A percentile compares a stretch with the other conserved stretches of the same genome.
Evolutionary conservation across 2,113 vertebrate species (phyloP).

Genomic region (Prinia subflava): DNA sequence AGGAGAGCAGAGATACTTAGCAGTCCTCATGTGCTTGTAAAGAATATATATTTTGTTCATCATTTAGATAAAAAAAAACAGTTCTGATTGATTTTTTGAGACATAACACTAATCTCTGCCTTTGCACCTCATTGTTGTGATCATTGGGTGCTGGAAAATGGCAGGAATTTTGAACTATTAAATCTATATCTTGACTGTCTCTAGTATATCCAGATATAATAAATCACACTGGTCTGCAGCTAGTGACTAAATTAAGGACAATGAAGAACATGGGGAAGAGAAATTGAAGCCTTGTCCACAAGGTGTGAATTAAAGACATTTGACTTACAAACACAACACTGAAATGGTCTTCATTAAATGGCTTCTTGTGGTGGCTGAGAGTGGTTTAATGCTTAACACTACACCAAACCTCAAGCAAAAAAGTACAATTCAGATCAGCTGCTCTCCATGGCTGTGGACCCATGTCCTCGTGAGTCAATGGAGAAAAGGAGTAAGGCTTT

Average conservation of each 20-base stretch:
- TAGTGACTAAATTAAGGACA: background rate
- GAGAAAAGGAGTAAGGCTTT: background rate
- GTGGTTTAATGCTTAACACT: background rate
- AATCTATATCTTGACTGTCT: background rate
- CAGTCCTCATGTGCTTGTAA: background rate
- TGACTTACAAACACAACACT: background rate
- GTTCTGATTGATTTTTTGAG: background rate
- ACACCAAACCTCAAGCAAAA: background rate
- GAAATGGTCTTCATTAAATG: background rate
- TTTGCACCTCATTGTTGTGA: background rate
- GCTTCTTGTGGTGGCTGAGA: background rate
- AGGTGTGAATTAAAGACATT: background rate
- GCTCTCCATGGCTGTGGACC: background rate
- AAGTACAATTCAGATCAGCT: background rate
- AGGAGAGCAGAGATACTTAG: background rate
- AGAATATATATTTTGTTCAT: background rate
- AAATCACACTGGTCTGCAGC: background rate
- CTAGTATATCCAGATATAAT: background rate
- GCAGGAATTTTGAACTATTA: background rate
- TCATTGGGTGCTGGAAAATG: background rate
- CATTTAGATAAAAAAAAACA: background rate
- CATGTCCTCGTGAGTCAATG: background rate
- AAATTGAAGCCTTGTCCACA: background rate
- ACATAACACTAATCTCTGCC: background rate
- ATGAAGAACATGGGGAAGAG: background rate